Conservation (phyloP, 2,113 vertebrate species). For the Taurulus bubalis region DNA sequence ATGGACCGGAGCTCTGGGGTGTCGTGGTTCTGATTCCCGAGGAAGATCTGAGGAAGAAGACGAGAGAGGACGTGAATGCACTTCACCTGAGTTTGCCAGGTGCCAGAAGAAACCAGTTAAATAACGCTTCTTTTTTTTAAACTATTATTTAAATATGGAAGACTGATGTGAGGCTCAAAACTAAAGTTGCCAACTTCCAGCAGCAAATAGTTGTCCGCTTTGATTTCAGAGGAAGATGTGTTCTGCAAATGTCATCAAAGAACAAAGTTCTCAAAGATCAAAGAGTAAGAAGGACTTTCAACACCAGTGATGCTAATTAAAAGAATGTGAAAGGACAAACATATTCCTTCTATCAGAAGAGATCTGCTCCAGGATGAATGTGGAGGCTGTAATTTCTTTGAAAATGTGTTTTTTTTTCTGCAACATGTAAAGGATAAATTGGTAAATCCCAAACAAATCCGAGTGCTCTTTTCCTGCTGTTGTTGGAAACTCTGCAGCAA, state of each 20-base stretch:
- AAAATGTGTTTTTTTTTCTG: not conserved
- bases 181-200: not conserved
- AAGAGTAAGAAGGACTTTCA: not conserved
- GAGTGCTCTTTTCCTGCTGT: not conserved
- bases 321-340: not conserved
- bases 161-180: not conserved
- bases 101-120: not conserved
- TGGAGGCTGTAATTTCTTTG: not conserved
- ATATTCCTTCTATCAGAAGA: not conserved
- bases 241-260: conserved; percentile 3
- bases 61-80: not conserved
- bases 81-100: not conserved
- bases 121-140: too few species aligned
- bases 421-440: not conserved
- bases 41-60: conserved; percentile 84
- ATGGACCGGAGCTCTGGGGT: conserved; percentile 91
- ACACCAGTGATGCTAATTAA: not conserved
- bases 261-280: not conserved
- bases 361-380: not conserved
- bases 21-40: conserved; percentile 96
- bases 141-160: too few species aligned
- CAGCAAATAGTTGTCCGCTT: not conserved
- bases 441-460: not conserved
- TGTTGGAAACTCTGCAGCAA: not conserved
- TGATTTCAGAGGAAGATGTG: not conserved